Conservation (phyloP, 2,113 vertebrate species). For the Epinephelus fuscoguttatus region DNA sequence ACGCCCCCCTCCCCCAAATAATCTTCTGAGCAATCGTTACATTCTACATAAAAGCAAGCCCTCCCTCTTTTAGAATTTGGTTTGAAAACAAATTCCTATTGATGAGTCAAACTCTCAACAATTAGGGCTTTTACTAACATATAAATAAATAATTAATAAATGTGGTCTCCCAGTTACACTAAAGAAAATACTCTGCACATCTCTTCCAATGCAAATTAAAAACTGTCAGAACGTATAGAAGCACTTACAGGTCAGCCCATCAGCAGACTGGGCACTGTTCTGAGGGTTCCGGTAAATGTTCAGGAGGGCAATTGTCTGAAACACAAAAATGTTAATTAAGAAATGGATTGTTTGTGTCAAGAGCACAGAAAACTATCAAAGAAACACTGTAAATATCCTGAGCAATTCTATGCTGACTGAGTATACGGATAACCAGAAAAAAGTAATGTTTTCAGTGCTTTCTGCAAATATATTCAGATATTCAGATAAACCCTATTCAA, state of each 20-base stretch:
- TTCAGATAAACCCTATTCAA: no score
- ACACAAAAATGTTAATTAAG: slow-evolving; percentile 81
- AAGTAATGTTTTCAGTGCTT: background rate
- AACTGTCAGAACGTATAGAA: background rate
- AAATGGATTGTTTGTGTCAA: background rate
- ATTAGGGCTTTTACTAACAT: background rate
- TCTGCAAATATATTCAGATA: no score
- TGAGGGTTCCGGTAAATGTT: slow-evolving; percentile 99
- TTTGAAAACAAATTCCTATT: background rate
- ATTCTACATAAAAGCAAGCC: background rate
- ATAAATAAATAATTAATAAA: background rate
- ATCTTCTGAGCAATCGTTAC: no score
- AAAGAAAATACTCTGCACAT: background rate
- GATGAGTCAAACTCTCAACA: background rate
- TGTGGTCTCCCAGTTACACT: background rate
- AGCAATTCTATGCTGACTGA: background rate
- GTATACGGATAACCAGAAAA: background rate
- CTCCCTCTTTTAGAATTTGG: background rate
- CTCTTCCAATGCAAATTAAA: background rate
- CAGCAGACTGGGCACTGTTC: slow-evolving; percentile 98
- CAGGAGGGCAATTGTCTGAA: slow-evolving; percentile 99
- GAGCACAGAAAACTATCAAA: background rate
- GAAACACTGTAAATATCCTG: no score
- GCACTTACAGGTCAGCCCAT: slow-evolving; percentile 98
- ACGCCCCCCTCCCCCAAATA: background rate